Evolutionary conservation across 2,797 vertebrate species (phyloP).

Genomic region (Sebastes miniatus): DNA sequence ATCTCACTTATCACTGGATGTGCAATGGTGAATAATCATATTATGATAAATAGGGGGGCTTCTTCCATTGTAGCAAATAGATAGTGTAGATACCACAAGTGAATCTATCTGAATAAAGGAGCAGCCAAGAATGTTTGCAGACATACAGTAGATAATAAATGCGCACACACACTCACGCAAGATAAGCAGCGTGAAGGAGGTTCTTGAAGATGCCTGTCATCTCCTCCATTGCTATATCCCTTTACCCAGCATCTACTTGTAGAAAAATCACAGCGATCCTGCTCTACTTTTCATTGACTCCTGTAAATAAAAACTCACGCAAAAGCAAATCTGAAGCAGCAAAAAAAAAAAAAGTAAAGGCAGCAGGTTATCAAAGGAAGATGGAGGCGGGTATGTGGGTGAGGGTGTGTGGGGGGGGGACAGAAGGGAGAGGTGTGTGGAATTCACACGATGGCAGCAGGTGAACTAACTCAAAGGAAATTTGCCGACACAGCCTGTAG

Average conservation of each 20-base stretch:
- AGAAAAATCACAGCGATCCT: constrained; percentile 38
- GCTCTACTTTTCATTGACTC: constrained; percentile 33
- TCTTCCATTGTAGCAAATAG: constrained; percentile 63
- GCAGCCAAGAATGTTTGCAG: constrained; percentile 25
- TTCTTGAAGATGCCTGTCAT: constrained; percentile 30
- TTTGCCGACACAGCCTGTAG: neutral
- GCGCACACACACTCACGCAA: constrained; percentile 4
- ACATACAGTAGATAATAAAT: constrained; percentile 42
- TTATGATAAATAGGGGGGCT: constrained; percentile 72
- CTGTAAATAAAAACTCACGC: constrained; percentile 48
- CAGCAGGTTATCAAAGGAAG: constrained; percentile 28
- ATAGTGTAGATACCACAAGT: constrained; percentile 59
- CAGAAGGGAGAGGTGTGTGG: neutral
- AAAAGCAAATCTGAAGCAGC: constrained; percentile 32
- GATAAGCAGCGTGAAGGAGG: constrained; percentile 1
- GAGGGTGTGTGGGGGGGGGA: neutral
- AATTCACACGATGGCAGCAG: constrained; percentile 12
- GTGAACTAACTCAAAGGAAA: constrained; percentile 38
- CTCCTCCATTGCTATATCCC: constrained; percentile 12
- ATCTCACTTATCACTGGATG: constrained; percentile 80
- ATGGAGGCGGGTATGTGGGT: neutral
- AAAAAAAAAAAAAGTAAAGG: constrained; percentile 8
- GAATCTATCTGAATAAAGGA: constrained; percentile 61
- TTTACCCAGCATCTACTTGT: constrained; percentile 18
- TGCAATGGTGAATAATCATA: constrained; percentile 75